Evolutionary conservation across 2,888 invertebrate genomes (phyloP), one percentile per base, ranked within the genome.

Genomic region (Ditula angustiorana): DNA sequence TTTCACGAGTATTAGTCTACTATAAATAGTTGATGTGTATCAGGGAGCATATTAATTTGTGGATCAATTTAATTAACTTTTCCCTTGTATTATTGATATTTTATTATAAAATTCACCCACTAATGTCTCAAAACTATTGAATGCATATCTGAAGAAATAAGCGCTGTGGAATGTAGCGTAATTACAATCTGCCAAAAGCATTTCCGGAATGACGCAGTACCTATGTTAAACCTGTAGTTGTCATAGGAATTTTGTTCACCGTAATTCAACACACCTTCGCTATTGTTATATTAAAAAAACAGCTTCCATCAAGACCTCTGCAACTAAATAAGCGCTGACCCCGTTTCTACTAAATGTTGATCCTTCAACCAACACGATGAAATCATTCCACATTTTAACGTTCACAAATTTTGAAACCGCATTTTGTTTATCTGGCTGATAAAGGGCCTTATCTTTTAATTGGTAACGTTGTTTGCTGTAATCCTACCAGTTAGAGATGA

Each of bases 391-490:
- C 68, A 74, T 76, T 76, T 71, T 73, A 75, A 76, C 74, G 63
- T 56, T 71, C 67, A 71, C 74, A 76, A 75, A 78, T 83, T 79
- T 76, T 75, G 78, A 75, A 77, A 74, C 60, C 68, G 69, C 77
- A 71, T 72, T 68, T 74, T 79, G 79, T 82, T 86, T 88, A 87
- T 85, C 83, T 80, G 60, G 52, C 67, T 77, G 87, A 89, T 87
- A 88, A 85, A 76, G 67, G 82, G 83, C 85, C 85, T 90, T 90
- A 90, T 90, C 90, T 81, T 72, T 78, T 87, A 88, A 87, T 88
- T 87, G 80, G 78, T 74, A 74, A 77, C 74, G 72, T 55, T 67
- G 74, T 80, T 79, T 81, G 74, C 63, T 66, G 69, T 71, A 76
- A 85, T 72, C 81, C 78, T 64, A 67, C 75, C 50, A 52, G 66